A percentile compares a stretch with the other conserved stretches of the same genome.
Conservation (phyloP, 2,113 vertebrate species). For the Calypte anna region DNA sequence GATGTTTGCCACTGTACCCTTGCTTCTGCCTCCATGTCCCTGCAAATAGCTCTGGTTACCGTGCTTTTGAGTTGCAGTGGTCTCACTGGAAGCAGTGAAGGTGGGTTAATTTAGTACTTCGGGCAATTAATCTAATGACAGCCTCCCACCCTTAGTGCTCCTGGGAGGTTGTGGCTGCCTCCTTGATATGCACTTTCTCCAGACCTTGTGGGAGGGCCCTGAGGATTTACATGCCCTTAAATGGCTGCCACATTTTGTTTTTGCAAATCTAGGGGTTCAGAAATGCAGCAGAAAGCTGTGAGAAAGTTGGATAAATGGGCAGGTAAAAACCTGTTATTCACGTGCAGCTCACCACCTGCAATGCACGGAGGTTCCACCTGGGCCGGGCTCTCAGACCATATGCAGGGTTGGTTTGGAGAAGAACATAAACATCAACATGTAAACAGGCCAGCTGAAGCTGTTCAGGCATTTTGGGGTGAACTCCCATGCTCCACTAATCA, state of each 20-base stretch:
- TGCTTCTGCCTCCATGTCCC: background rate
- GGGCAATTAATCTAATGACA: background rate
- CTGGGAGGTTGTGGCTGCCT: accelerated
- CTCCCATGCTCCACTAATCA: accelerated
- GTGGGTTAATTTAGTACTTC: background rate
- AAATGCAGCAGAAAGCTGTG: background rate
- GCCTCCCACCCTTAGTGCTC: background rate
- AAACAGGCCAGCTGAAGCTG: background rate
- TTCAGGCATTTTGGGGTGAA: background rate
- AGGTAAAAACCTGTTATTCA: background rate
- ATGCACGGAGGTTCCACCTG: background rate
- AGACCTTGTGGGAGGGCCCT: background rate
- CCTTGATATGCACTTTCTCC: background rate
- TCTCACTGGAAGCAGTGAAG: background rate
- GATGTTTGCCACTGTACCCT: background rate
- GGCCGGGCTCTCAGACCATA: too few relatives aligned
- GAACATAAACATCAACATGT: background rate
- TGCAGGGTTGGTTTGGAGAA: background rate
- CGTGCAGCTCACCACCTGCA: background rate
- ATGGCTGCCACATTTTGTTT: background rate
- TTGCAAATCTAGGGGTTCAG: background rate
- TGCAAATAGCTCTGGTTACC: background rate
- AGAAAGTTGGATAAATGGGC: background rate
- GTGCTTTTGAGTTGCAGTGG: background rate
- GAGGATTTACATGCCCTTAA: background rate